Base-by-base conservation (phyloP, 2,888 invertebrate genomes). In the Empis livida region DNA sequence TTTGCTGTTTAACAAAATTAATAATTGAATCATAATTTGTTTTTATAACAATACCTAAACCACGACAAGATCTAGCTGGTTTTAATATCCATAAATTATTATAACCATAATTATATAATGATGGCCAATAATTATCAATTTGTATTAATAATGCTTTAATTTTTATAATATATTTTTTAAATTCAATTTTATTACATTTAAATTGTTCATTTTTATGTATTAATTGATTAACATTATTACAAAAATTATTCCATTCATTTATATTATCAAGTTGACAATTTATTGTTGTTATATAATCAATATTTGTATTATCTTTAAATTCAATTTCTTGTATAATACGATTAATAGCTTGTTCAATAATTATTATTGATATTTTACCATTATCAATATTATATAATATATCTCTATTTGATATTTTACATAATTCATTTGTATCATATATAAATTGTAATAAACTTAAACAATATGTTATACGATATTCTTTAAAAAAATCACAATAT, bases 81-180 rank as follows among this genome's bases (percentile, higher is more conserved):
- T 90, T 90, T 47, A 90, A 74, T 52, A 90, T 87, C 89, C 89
- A 90, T 55, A 88, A 78, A 65, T 89, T 87, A 61, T 79, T 75
- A 53, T 74, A 74, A 1, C 89, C 89, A 68, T 57, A 78, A 75
- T 49, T 74, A 72, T 45, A 82, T 59, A 59, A 77, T 77, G 77
- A 77, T 0, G 80, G 78, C 58, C 77, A 75, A 58, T 72, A 73
- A 64, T 71, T 48, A 68, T 67, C 32, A 84, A 69, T 54, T 76
- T 4, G 2, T 72, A 53, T 72, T 72, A 11, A 83, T 59, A 49
- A 80, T 65, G 3, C n/a, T 13, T 5, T 5, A 8, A 57, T 71
- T 73, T 57, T 74, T 75, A n/a, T n/a, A 35, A n/a, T 35, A 13
- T 13, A 35, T 5, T 35, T 35, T 35, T 5, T 4, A 5, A 35